These are phyloP conservation scores for Sphaerophoria taeniata DNA, from an alignment of 2,888 invertebrate genomes.

Conservation along the genomic window DNA sequence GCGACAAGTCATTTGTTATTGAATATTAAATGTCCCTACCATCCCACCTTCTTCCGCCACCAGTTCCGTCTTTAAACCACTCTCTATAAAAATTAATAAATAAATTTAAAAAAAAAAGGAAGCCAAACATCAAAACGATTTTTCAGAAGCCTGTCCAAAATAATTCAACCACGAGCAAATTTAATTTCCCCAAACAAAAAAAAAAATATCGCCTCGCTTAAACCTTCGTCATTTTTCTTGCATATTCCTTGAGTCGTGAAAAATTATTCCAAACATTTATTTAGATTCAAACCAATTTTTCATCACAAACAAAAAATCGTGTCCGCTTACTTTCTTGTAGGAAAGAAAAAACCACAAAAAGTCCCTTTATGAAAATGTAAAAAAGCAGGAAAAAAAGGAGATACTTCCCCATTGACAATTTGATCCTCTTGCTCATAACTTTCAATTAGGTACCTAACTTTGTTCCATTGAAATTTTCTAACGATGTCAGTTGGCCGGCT, in stretches of 20 bases:
- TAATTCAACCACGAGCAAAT: not conserved
- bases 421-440: constrained; percentile 38
- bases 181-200: too few relatives aligned
- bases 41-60: too few relatives aligned
- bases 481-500: constrained; percentile 15
- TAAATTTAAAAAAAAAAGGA: too few relatives aligned
- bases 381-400: not conserved
- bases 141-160: not conserved
- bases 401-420: constrained; percentile 26
- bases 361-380: not conserved
- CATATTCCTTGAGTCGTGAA: not conserved
- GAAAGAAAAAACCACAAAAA: not conserved
- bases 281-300: constrained; percentile 5
- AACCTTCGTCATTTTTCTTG: too few relatives aligned
- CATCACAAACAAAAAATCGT: not conserved
- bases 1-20: too few relatives aligned
- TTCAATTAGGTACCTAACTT: constrained; percentile 35
- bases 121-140: too few relatives aligned
- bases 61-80: too few relatives aligned
- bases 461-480: constrained; percentile 39
- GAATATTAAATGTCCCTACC: too few relatives aligned
- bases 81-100: too few relatives aligned
- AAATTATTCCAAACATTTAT: not conserved
- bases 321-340: not conserved
- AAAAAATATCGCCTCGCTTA: too few relatives aligned